A percentile compares a stretch with the other conserved stretches of the same genome.
Evolutionary conservation across 2,113 vertebrate species (phyloP).

Genomic region (Indicator maculatus): DNA sequence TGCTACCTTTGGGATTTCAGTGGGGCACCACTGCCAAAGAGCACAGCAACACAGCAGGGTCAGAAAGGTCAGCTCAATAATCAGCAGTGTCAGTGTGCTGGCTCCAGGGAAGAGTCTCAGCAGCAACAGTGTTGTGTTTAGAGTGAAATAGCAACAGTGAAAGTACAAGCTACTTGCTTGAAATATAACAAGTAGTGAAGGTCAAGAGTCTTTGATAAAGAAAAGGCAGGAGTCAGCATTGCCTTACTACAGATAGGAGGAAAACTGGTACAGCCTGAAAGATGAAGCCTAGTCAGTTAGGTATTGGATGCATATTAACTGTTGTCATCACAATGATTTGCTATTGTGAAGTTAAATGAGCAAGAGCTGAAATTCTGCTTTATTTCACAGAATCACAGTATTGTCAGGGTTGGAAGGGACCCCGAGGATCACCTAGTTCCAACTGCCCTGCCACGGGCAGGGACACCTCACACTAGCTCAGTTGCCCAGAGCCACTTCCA

Average conservation of each 20-base stretch:
- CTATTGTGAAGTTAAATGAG: not conserved
- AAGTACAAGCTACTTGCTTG: not conserved
- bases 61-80: not conserved
- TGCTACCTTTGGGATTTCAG: not conserved
- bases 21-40: not conserved
- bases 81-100: not conserved
- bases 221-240: not conserved
- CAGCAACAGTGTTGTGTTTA: not conserved
- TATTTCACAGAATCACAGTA: not conserved
- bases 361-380: not conserved
- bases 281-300: not conserved
- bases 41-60: not conserved
- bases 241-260: not conserved
- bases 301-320: not conserved
- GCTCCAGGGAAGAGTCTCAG: not conserved
- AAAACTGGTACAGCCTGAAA: not conserved
- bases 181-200: not conserved
- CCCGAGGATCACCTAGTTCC: no score
- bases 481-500: no score
- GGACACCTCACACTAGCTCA: no score
- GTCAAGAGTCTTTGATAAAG: not conserved
- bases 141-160: not conserved
- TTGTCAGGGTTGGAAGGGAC: no score
- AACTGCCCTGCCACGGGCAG: no score
- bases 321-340: not conserved